Base-by-base conservation (phyloP, 2,888 invertebrate species). In the Deilephila elpenor region DNA sequence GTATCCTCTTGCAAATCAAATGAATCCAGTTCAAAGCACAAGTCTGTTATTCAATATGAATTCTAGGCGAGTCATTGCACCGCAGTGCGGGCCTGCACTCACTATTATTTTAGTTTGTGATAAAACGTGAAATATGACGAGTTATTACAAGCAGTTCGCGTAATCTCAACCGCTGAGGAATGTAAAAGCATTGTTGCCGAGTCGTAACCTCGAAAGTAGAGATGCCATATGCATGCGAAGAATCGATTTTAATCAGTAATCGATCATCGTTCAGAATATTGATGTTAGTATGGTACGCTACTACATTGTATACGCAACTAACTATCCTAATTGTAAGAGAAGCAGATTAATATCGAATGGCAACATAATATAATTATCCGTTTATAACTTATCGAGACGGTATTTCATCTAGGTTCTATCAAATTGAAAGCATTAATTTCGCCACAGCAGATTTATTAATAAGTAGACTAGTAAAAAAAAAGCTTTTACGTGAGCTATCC, bases 71-170 rank as follows among this genome's bases (percentile, higher is more conserved):
- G 70, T 70, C 70, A 37, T 70, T 61, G 53, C 56, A 34, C 60
- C 14, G 37, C 75, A 77, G 78, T 78, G 77, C 75, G 78, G 76
- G 17, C 59, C 59, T 73, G 70, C 7, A 53, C 32, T 59, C 80
- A 72, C 79, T 80, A 84, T 86, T 83, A 84, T 82, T 80, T 83
- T 81, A 83, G 85, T 83, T 86, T 84, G 82, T 78, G 84, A 85
- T 88, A 88, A 87, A 87, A 81, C 80, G 73, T 82, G 81, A 88
- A 83, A 85, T 86, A 85, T 84, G 81, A 77, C 82, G 74, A 81
- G 83, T 80, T 82, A 80, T 83, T 78, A 80, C 78, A 77, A 77
- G 74, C 51, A 44, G 61, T 61, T 20, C 37, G 71, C 70, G 71
- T 73, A 73, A 76, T 72, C 74, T 59, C 73, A 29, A 61, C 74